These are phyloP conservation scores for Epizoanthus rinbou DNA, from an alignment of 92 coral and sea anemone genomes.

Conservation along the genomic window DNA sequence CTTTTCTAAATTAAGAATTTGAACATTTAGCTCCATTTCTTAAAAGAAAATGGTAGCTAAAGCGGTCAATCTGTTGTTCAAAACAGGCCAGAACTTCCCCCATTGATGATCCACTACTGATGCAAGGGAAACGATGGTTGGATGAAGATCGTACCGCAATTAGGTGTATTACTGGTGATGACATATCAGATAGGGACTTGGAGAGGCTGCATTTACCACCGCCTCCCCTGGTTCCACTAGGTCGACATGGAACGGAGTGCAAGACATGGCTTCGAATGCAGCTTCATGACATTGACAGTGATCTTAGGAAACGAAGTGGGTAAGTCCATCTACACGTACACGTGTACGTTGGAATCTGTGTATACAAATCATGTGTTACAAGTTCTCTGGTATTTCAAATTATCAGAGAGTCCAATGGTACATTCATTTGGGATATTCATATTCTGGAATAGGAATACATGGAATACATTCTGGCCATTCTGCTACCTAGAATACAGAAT, in stretches of 20 bases:
- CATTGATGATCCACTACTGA: conserved; percentile 80
- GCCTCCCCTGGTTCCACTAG: conserved; percentile 91
- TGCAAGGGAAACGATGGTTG: conserved; percentile 78
- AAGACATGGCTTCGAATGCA: conserved; percentile 97
- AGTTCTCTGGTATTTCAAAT: too few species aligned
- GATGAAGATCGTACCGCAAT: conserved; percentile 82
- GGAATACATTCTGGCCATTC: too few species aligned
- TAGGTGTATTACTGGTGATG: conserved; percentile 82
- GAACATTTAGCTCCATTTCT: too few species aligned
- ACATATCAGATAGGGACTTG: conserved; percentile 64
- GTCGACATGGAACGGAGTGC: conserved; percentile 88
- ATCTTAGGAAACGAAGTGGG: conserved; percentile 89
- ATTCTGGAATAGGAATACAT: too few species aligned
- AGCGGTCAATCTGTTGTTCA: too few species aligned
- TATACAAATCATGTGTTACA: too few species aligned
- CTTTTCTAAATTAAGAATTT: too few species aligned
- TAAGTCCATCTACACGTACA: conserved; percentile 34
- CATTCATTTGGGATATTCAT: too few species aligned
- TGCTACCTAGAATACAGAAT: too few species aligned
- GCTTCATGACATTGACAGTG: conserved; percentile 90
- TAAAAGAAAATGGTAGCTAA: too few species aligned
- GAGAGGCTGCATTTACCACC: conserved; percentile 79
- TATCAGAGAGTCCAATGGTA: too few species aligned
- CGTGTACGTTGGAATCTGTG: too few species aligned
- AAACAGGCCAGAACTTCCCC: conserved; percentile 74